Conservation (phyloP, 2,113 vertebrate species). For the Vombatus ursinus region DNA sequence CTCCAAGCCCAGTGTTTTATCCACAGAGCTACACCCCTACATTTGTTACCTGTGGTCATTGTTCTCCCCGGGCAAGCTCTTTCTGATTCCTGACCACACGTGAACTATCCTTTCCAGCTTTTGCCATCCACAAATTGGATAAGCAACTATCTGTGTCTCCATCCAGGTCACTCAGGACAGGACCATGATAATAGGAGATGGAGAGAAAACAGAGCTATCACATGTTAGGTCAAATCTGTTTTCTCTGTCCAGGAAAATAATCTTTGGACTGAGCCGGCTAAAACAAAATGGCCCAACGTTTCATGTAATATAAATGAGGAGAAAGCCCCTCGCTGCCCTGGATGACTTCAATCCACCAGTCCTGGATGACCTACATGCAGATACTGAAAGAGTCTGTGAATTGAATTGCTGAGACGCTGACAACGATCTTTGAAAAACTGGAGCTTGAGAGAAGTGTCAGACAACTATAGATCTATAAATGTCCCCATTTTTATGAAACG, state of each 20-base stretch:
- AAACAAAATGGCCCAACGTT: neutral
- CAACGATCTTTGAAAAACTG: neutral
- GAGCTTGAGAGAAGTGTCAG: neutral
- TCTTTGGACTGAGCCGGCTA: neutral
- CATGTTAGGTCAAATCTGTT: neutral
- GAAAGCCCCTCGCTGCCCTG: neutral
- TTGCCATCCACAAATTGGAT: neutral
- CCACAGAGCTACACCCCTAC: neutral
- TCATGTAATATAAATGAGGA: neutral
- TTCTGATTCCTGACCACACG: neutral
- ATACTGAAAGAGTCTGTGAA: neutral
- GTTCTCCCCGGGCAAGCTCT: neutral
- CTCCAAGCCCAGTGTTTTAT: too few relatives aligned
- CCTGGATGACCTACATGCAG: neutral
- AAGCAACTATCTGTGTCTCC: neutral
- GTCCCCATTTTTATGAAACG: neutral
- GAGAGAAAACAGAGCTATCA: neutral
- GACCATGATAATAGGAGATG: neutral
- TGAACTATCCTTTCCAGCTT: neutral
- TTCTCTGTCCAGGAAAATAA: neutral
- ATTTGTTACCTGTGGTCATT: neutral
- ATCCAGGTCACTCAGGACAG: neutral
- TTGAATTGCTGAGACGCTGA: neutral
- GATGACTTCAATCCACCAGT: neutral
- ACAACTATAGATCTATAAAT: neutral